Evolutionary conservation across 2,113 vertebrate species (phyloP).

Genomic region (Bagarius yarrelli): DNA sequence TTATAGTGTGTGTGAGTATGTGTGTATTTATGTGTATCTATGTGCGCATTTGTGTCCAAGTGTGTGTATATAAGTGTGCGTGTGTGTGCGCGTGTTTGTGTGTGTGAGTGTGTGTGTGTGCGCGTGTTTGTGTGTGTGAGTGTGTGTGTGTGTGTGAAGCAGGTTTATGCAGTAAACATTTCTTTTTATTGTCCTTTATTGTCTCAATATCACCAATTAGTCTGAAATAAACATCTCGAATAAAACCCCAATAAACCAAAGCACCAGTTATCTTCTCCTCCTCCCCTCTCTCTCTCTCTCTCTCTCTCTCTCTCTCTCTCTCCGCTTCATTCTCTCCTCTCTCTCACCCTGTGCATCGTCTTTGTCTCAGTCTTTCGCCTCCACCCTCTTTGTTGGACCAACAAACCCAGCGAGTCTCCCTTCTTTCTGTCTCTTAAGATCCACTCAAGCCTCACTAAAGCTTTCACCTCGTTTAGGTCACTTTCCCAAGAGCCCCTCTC

Average conservation of each 20-base stretch:
- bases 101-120: neutral
- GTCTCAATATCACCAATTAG: neutral
- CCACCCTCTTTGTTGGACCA: slow-evolving; percentile 47
- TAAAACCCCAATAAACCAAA: slow-evolving; percentile 20
- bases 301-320: neutral
- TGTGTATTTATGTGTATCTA: no score
- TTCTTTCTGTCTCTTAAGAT: slow-evolving; percentile 38
- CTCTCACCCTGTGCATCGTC: neutral
- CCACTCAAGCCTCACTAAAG: slow-evolving; percentile 51
- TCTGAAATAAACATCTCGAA: slow-evolving; percentile 1
- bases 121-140: neutral
- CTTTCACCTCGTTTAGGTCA: slow-evolving; percentile 52
- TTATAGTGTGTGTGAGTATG: no score
- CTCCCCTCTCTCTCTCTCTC: neutral
- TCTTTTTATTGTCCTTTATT: neutral
- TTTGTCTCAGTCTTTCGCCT: slow-evolving; percentile 44
- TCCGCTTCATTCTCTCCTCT: neutral
- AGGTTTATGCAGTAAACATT: neutral
- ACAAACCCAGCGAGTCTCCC: slow-evolving; percentile 39
- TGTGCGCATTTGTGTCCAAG: neutral
- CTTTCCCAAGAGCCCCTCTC: slow-evolving; percentile 55
- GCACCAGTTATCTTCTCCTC: slow-evolving; percentile 21
- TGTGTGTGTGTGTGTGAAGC: neutral
- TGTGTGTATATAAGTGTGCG: neutral
- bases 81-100: no score